These are phyloP conservation scores for Oeneis ivallda DNA, from an alignment of 2,888 invertebrate genomes.

Conservation along the genomic window DNA sequence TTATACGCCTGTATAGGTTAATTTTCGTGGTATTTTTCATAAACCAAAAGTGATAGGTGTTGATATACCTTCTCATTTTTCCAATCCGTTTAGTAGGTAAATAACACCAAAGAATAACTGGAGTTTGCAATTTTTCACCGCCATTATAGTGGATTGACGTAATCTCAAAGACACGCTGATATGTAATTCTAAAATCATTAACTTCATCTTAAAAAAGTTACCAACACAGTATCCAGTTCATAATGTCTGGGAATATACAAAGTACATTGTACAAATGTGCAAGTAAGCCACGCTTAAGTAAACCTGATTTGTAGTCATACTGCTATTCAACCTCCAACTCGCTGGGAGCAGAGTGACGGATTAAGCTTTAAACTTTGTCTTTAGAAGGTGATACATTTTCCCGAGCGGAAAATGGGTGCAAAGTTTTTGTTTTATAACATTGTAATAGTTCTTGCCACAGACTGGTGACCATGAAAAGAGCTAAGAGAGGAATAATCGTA, in stretches of 20 bases:
- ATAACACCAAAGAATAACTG: no score
- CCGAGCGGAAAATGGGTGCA: slow-evolving; percentile 6
- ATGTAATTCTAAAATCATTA: no score
- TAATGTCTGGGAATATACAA: neutral
- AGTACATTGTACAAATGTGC: slow-evolving; percentile 8
- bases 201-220: neutral
- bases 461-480: neutral
- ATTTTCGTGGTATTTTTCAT: no score
- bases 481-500: neutral
- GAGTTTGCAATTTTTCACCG: no score
- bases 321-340: slow-evolving; percentile 20
- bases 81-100: neutral
- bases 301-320: slow-evolving; percentile 25
- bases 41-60: neutral
- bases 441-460: slow-evolving; percentile 6
- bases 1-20: no score
- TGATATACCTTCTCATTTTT: neutral
- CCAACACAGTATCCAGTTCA: neutral
- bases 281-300: slow-evolving; percentile 17
- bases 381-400: slow-evolving; percentile 22
- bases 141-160: no score
- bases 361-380: slow-evolving; percentile 26
- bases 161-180: neutral
- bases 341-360: slow-evolving; percentile 19
- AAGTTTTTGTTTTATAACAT: slow-evolving; percentile 1